Evolutionary conservation across 2,797 vertebrate species (phyloP), one percentile per base, ranked within the genome.

Genomic region (Typhlichthys subterraneus): DNA sequence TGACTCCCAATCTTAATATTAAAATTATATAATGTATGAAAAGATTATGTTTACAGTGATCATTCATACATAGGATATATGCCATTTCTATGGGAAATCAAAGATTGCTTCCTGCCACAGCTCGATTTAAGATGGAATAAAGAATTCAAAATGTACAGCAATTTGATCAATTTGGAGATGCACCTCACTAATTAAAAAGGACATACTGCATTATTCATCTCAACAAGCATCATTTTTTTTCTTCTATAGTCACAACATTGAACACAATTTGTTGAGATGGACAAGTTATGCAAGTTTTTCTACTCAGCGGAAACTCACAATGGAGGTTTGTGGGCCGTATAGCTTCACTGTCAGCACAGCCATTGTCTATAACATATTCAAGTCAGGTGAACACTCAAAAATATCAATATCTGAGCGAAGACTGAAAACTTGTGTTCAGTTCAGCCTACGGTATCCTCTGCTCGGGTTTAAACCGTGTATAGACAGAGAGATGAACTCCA

Each of bases 11-110:
- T 38, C 5, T 12, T 14, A 42, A 74, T 47, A 60, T 11, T 45
- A 14, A 63, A 61, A 59, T 47, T 67, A 69, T 80, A 82, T 79
- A 82, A 79, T 51, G 83, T 72, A 72, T 15, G 12, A 77, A 67
- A 42, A 42, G 8, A 42, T 42, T 42, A 29, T 29, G 23, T 42
- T 42, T 42, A 42, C 38, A 38, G 8, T 42, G 38, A 42, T 42
- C 38, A 61, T 42, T 57, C 33, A 69, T 49, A 70, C 51, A 29
- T 29, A 29, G 23, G 23, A 64, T 69, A 75, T 65, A 69, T 65
- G 65, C 8, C 45, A 59, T 63, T 75, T 42, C 61, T 53, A 63
- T 57, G 51, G 23, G 48, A 61, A 48, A 58, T 58, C 50, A 74
- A 61, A 67, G 57, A 69, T 64, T 38, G 53, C 23, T 17, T 10